Conservation (phyloP, 2,797 vertebrate species). For the Lepidocolaptes lacrymiger region DNA sequence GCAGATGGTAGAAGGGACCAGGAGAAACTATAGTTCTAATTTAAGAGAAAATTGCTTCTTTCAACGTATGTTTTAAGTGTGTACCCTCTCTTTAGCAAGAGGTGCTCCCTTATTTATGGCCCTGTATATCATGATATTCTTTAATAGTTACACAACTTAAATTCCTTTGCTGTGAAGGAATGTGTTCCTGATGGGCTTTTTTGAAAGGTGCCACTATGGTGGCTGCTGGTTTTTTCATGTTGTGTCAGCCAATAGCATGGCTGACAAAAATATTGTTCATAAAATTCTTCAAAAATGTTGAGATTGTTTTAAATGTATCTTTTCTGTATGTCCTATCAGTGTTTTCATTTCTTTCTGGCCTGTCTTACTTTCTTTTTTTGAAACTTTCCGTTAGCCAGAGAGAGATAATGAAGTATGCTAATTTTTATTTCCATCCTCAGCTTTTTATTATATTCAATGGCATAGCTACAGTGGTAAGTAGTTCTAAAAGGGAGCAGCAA, state of each 20-base stretch:
- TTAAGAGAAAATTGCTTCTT: neutral
- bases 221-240: neutral
- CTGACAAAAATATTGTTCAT: neutral
- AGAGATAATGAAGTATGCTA: slow-evolving; percentile 16
- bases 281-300: neutral
- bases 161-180: neutral
- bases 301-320: neutral
- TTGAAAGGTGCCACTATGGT: neutral
- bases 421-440: slow-evolving; percentile 21
- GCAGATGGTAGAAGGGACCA: neutral
- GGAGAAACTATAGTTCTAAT: neutral
- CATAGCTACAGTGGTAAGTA: neutral
- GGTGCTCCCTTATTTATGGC: neutral
- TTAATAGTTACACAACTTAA: neutral
- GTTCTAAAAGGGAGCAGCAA: slow-evolving; percentile 10
- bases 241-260: neutral
- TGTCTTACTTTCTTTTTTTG: neutral
- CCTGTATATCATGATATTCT: neutral
- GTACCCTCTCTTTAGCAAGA: neutral
- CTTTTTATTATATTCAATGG: neutral
- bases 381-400: neutral
- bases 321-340: neutral
- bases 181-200: neutral
- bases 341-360: neutral
- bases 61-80: neutral